phyloP scores from a whole-genome alignment of 1,140 invertebrate species.

The Drosophila hydei region DNA sequence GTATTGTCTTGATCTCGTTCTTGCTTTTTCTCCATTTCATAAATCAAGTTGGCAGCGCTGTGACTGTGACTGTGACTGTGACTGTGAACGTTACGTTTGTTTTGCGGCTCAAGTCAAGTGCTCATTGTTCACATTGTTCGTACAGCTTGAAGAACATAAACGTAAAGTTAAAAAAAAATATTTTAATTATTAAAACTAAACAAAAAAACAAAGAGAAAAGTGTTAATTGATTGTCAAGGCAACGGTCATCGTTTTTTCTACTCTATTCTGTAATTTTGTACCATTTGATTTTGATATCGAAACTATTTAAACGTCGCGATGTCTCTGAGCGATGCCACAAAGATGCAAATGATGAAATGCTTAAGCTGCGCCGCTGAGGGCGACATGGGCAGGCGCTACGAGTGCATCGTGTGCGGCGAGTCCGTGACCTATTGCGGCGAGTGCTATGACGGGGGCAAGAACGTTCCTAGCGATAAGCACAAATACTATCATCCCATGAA shows the following conservation, averaged over 20 bases:
- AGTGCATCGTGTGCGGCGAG: slow-evolving; percentile 47
- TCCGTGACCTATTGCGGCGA: slow-evolving; percentile 45
- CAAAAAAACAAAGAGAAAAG: neutral
- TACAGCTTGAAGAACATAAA: neutral
- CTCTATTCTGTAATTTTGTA: neutral
- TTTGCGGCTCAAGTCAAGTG: neutral
- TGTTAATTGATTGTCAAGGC: no score
- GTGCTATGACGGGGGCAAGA: slow-evolving; percentile 37
- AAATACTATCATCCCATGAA: slow-evolving; percentile 65
- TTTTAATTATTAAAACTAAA: neutral
- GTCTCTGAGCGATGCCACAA: slow-evolving; percentile 1
- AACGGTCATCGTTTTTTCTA: no score
- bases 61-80: neutral
- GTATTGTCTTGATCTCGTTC: neutral
- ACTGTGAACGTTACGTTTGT: neutral
- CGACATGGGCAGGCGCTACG: slow-evolving; percentile 33
- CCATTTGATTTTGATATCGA: neutral
- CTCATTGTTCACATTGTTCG: slow-evolving; percentile 12
- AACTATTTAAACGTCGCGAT: neutral
- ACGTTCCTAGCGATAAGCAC: slow-evolving; percentile 26
- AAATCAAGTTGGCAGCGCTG: slow-evolving; percentile 35
- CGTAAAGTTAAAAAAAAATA: slow-evolving; percentile 7
- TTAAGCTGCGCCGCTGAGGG: slow-evolving; percentile 22
- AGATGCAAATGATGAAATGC: slow-evolving; percentile 16
- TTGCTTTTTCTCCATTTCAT: neutral